phyloP scores from a whole-genome alignment of 2,797 vertebrate species.

The Chiroxiphia lanceolata region DNA sequence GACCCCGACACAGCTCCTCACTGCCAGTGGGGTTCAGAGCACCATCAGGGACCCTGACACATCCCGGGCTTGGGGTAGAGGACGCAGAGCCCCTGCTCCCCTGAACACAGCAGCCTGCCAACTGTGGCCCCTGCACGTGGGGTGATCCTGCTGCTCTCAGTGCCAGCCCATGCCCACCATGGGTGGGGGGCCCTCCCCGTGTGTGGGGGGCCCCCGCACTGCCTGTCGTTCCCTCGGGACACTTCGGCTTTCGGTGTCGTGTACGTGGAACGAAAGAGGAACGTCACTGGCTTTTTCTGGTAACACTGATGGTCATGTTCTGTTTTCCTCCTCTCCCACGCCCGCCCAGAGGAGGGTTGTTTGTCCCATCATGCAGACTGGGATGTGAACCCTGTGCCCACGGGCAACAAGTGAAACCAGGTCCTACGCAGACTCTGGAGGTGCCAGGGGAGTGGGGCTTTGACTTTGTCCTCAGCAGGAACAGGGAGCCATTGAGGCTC shows the following conservation, averaged over 20 bases:
- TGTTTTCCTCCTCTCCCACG: not conserved
- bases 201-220: too few species aligned
- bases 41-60: fast-evolving
- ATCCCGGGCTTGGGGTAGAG: not conserved
- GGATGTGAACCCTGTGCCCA: fast-evolving
- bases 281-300: not conserved
- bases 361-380: fast-evolving
- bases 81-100: not conserved
- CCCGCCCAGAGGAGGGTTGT: fast-evolving
- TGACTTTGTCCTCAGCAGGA: not conserved
- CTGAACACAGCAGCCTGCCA: fast-evolving
- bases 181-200: fast-evolving
- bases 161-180: not conserved
- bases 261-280: constrained; percentile 3
- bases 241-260: fast-evolving
- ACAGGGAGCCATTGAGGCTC: fast-evolving
- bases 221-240: fast-evolving
- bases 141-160: fast-evolving
- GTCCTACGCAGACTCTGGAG: not conserved
- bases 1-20: too few species aligned
- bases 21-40: not conserved
- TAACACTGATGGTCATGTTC: fast-evolving
- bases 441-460: fast-evolving
- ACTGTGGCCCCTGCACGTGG: fast-evolving
- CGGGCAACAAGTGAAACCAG: fast-evolving